phyloP scores from a whole-genome alignment of 2,888 invertebrate species.

The Drosophila fulvimacula region DNA sequence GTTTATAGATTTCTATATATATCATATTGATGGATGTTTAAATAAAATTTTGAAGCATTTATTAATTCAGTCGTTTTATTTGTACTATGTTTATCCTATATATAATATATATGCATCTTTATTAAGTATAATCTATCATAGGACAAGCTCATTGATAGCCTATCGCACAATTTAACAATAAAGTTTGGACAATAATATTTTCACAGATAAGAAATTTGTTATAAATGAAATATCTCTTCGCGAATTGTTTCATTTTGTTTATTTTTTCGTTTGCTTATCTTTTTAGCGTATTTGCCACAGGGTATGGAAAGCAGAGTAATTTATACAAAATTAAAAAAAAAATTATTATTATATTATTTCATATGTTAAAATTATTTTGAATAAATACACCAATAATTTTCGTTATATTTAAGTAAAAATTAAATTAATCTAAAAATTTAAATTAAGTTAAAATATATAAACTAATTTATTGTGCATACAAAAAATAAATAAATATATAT shows the following conservation, averaged over 20 bases:
- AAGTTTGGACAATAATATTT: background rate
- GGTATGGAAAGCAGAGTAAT: background rate
- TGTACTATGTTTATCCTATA: background rate
- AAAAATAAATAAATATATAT: too few species aligned
- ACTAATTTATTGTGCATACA: too few species aligned
- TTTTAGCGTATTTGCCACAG: background rate
- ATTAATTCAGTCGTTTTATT: background rate
- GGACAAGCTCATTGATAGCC: background rate
- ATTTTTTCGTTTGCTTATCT: background rate
- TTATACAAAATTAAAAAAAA: too few species aligned
- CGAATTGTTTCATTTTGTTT: background rate
- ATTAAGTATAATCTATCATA: background rate
- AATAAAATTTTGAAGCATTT: background rate
- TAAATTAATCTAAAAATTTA: too few species aligned
- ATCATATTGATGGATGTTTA: background rate
- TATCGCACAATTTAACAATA: background rate
- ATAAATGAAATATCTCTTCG: background rate
- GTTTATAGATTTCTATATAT: background rate
- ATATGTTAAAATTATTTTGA: too few species aligned
- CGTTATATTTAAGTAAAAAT: too few species aligned
- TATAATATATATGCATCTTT: background rate
- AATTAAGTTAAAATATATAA: too few species aligned
- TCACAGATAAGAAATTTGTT: background rate
- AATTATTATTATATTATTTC: too few species aligned
- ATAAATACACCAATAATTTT: too few species aligned